Evolutionary conservation across 2,888 invertebrate genomes (phyloP).

Genomic region (Serripes groenlandicus): DNA sequence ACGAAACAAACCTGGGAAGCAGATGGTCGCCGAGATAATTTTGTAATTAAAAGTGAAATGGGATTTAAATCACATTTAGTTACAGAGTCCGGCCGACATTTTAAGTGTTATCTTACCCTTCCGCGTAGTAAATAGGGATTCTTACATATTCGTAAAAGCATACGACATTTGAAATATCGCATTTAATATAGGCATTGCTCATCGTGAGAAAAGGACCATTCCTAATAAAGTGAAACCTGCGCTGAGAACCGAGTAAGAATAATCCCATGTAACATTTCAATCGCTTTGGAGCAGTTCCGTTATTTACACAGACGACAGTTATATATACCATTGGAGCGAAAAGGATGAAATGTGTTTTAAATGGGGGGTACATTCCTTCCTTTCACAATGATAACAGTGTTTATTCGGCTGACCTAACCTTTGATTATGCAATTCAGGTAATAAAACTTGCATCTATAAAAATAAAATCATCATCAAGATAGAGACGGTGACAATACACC

Average conservation of each 20-base stretch:
- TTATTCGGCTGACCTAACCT: slow-evolving; percentile 24
- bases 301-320: no score
- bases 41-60: slow-evolving; percentile 50
- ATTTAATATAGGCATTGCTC: no score
- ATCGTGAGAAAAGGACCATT: no score
- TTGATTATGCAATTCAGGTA: slow-evolving; percentile 15
- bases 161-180: no score
- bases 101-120: slow-evolving; percentile 7
- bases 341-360: slow-evolving; percentile 11
- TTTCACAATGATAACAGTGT: slow-evolving; percentile 15
- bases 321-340: not conserved
- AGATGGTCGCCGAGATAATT: slow-evolving; percentile 41
- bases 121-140: no score
- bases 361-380: slow-evolving; percentile 18
- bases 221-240: no score
- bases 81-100: slow-evolving; percentile 18
- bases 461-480: not conserved
- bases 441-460: slow-evolving; percentile 5
- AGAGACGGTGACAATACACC: no score
- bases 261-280: no score
- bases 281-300: no score
- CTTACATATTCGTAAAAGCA: no score
- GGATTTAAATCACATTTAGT: slow-evolving; percentile 49
- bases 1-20: slow-evolving; percentile 13
- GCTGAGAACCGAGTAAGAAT: no score